phyloP scores from a whole-genome alignment of 2,888 invertebrate species.

The Hyles lineata region DNA sequence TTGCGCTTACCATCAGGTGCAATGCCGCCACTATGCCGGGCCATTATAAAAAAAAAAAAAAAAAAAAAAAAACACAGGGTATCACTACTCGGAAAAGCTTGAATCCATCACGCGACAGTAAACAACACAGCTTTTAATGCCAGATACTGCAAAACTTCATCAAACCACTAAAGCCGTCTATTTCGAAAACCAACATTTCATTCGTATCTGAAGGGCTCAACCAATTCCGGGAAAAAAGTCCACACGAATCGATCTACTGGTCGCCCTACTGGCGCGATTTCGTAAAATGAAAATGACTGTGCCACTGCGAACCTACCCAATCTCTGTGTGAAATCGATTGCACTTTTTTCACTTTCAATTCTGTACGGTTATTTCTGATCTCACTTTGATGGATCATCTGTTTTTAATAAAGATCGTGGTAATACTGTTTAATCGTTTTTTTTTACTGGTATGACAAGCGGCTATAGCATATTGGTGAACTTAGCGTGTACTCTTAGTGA shows the following conservation, averaged over 20 bases:
- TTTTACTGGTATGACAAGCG: too few species aligned
- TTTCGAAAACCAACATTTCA: not conserved
- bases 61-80: too few species aligned
- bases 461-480: too few species aligned
- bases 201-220: not conserved
- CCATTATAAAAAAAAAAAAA: too few species aligned
- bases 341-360: constrained; percentile 36
- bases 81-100: too few species aligned
- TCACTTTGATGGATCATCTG: not conserved
- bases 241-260: constrained; percentile 30
- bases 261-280: constrained; percentile 41
- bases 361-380: not conserved
- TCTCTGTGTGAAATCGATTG: constrained; percentile 52
- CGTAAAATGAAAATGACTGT: constrained; percentile 53
- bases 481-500: too few species aligned
- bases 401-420: not conserved
- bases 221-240: not conserved
- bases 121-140: too few species aligned
- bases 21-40: too few species aligned
- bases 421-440: too few species aligned
- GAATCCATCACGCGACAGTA: too few species aligned
- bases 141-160: not conserved
- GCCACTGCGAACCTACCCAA: constrained; percentile 51
- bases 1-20: too few species aligned
- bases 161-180: not conserved